These are phyloP conservation scores for Salvelinus namaycush DNA, from an alignment of 2,113 vertebrate species.

Conservation along the genomic window DNA sequence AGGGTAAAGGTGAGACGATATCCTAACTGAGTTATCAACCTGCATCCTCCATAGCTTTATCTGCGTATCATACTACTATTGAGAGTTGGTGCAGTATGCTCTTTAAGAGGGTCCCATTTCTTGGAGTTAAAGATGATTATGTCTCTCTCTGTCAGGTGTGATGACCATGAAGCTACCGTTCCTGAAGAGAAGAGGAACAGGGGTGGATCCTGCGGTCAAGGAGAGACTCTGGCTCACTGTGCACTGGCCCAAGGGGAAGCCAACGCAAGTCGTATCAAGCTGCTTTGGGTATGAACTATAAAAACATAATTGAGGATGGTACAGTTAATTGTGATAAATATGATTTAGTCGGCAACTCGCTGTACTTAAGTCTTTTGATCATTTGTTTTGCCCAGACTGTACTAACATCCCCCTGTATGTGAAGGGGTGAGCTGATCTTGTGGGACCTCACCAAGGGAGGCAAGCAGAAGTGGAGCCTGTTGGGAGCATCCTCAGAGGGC, in stretches of 20 bases:
- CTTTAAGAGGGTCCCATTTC: background rate
- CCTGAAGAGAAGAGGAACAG: conserved; percentile 84
- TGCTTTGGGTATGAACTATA: conserved; percentile 83
- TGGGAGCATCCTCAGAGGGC: conserved; percentile 82
- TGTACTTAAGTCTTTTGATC: background rate
- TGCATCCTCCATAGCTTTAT: too few relatives aligned
- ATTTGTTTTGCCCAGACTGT: background rate
- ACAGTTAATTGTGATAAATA: background rate
- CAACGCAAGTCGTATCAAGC: conserved; percentile 85
- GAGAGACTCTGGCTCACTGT: conserved; percentile 94
- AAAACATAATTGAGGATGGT: background rate
- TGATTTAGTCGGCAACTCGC: background rate
- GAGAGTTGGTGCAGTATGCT: background rate
- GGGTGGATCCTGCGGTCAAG: conserved; percentile 81
- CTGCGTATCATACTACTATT: too few relatives aligned
- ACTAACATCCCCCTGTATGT: conserved; percentile 2
- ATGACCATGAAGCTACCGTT: conserved; percentile 88
- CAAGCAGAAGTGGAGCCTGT: conserved; percentile 85
- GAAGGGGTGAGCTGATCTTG: conserved; percentile 87
- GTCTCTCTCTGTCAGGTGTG: conserved; percentile 68
- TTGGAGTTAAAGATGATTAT: background rate
- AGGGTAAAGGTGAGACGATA: conserved; percentile 81
- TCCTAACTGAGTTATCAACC: too few relatives aligned
- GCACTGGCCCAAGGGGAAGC: conserved; percentile 80
- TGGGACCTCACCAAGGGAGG: conserved; percentile 86